Evolutionary conservation across 2,797 vertebrate genomes (phyloP).

Genomic region (Nyctibius grandis): DNA sequence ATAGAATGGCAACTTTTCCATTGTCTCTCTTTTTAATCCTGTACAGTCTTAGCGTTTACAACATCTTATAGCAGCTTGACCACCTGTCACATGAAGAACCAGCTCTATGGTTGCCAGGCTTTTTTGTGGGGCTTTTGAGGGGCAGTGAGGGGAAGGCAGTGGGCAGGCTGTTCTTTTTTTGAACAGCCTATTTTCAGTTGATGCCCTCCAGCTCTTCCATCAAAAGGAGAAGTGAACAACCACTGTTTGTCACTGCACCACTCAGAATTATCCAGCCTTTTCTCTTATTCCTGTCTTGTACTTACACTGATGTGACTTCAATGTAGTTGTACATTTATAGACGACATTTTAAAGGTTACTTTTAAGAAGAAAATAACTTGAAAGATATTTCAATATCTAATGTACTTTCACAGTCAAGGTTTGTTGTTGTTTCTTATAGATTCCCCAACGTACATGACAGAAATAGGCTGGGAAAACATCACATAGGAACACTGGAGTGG

Average conservation of each 20-base stretch:
- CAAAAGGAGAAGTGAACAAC: background rate
- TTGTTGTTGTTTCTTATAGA: background rate
- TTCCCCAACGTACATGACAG: background rate
- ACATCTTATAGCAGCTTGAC: background rate
- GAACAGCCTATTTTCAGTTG: background rate
- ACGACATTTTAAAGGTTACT: background rate
- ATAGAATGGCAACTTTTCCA: background rate
- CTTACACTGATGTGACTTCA: background rate
- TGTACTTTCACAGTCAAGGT: background rate
- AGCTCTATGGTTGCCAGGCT: background rate
- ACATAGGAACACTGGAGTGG: background rate
- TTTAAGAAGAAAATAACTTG: background rate
- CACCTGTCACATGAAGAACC: background rate
- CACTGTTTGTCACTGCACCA: background rate
- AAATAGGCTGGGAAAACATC: background rate
- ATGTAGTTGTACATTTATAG: background rate
- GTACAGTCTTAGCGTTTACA: background rate
- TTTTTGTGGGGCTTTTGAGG: background rate
- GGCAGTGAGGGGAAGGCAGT: background rate
- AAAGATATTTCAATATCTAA: background rate
- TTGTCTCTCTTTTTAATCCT: background rate
- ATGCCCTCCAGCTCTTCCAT: background rate
- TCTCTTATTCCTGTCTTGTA: background rate
- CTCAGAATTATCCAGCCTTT: background rate
- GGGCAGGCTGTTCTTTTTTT: background rate